Conservation (phyloP, 2,797 vertebrate genomes). For the Tauraco hartlaubi region DNA sequence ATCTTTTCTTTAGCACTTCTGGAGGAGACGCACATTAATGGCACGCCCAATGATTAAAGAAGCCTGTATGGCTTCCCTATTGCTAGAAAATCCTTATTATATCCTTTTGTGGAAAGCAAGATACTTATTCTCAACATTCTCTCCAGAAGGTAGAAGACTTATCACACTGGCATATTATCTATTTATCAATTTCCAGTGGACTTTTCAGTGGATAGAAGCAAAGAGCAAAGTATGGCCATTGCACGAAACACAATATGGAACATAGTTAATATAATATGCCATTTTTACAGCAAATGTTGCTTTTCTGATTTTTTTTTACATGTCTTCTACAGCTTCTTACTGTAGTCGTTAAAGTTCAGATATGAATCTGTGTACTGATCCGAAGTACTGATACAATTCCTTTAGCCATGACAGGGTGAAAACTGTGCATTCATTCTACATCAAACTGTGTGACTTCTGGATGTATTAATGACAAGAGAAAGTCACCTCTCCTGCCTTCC, state of each 20-base stretch:
- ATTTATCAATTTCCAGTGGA: background rate
- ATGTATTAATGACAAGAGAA: background rate
- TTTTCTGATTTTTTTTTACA: background rate
- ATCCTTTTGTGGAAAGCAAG: conserved; percentile 85
- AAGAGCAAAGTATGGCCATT: background rate
- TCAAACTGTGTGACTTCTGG: background rate
- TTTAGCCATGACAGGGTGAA: background rate
- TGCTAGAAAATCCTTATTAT: conserved; percentile 99
- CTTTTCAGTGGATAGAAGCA: background rate
- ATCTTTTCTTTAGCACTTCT: conserved; percentile 87
- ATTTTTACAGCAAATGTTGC: background rate
- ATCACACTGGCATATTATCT: background rate
- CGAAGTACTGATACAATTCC: background rate
- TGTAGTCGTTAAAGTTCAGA: background rate
- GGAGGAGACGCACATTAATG: conserved; percentile 94
- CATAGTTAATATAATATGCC: background rate
- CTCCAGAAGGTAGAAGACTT: background rate
- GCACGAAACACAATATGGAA: background rate
- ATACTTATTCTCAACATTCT: background rate
- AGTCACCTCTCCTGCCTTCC: background rate
- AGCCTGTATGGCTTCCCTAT: conserved; percentile 94
- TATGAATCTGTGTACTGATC: background rate
- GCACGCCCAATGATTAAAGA: conserved; percentile 98
- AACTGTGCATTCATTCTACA: background rate
- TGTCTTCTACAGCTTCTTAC: background rate